These are phyloP conservation scores for Maccullochella peelii DNA, from an alignment of 2,113 vertebrate species.

Conservation along the genomic window DNA sequence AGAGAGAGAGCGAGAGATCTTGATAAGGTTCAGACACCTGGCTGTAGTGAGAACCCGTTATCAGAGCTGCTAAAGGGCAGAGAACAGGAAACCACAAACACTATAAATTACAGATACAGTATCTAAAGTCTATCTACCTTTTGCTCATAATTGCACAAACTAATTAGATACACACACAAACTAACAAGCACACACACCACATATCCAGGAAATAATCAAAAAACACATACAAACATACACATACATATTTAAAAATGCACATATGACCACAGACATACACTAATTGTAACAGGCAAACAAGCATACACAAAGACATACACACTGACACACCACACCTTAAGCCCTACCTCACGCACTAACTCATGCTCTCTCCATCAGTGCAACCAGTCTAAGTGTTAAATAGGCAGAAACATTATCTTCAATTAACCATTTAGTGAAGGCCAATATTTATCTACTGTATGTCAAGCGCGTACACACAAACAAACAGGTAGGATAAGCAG, in stretches of 20 bases:
- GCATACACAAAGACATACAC: conserved; percentile 57
- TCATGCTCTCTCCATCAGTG: conserved; percentile 81
- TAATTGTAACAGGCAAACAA: conserved; percentile 59
- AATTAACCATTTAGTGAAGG: conserved; percentile 70
- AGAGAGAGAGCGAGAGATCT: conserved; percentile 39
- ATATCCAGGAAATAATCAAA: too few relatives aligned
- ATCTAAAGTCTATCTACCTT: conserved; percentile 20
- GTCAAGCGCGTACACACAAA: too few relatives aligned
- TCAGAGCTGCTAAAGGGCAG: conserved; percentile 84
- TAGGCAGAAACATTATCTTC: conserved; percentile 80
- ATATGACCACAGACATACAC: too few relatives aligned
- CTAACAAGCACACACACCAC: neutral
- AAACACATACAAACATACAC: too few relatives aligned
- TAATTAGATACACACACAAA: neutral
- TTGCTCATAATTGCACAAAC: conserved; percentile 3
- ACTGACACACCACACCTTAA: conserved; percentile 58
- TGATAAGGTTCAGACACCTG: conserved; percentile 91
- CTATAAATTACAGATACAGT: conserved; percentile 28
- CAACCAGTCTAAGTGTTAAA: conserved; percentile 77
- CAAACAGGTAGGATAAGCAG: too few relatives aligned
- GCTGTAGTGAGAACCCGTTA: conserved; percentile 88
- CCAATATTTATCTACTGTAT: conserved; percentile 72
- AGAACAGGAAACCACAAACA: conserved; percentile 44
- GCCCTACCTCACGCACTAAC: conserved; percentile 74
- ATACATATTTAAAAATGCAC: too few relatives aligned